Conservation (phyloP, 1,140 invertebrate species). For the Macrosteles quadrilineatus region DNA sequence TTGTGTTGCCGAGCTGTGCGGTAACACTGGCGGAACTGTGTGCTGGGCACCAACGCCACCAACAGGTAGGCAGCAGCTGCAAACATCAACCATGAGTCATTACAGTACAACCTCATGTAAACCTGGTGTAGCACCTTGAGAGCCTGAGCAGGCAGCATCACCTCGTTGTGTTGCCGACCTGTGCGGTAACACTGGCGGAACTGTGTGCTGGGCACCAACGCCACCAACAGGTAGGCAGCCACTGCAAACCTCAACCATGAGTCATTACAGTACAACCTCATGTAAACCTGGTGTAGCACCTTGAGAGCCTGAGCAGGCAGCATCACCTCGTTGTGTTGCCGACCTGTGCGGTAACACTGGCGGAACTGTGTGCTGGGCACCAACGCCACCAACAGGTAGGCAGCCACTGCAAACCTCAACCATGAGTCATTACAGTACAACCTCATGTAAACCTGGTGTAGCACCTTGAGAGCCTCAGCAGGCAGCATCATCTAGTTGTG, state of each 20-base stretch:
- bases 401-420: too few species aligned
- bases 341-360: constrained; percentile 73
- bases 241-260: too few species aligned
- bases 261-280: too few species aligned
- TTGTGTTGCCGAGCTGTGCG: constrained; percentile 59
- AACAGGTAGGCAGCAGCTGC: constrained; percentile 82
- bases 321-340: constrained; percentile 55
- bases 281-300: constrained; percentile 81
- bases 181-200: constrained; percentile 83
- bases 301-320: constrained; percentile 70
- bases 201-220: constrained; percentile 82
- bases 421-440: too few species aligned
- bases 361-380: constrained; percentile 87
- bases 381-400: constrained; percentile 81
- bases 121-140: constrained; percentile 78
- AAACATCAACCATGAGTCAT: too few species aligned
- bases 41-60: constrained; percentile 84
- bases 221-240: constrained; percentile 82
- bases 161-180: constrained; percentile 55
- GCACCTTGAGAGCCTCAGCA: constrained; percentile 71
- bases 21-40: constrained; percentile 85
- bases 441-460: too few species aligned
- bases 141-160: constrained; percentile 67
- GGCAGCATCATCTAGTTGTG: constrained; percentile 56
- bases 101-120: too few species aligned